Percentiles rank a stretch among this genome's conserved stretches.
phyloP scores from a whole-genome alignment of 2,113 vertebrate species.

The Mastomys natalensis region DNA sequence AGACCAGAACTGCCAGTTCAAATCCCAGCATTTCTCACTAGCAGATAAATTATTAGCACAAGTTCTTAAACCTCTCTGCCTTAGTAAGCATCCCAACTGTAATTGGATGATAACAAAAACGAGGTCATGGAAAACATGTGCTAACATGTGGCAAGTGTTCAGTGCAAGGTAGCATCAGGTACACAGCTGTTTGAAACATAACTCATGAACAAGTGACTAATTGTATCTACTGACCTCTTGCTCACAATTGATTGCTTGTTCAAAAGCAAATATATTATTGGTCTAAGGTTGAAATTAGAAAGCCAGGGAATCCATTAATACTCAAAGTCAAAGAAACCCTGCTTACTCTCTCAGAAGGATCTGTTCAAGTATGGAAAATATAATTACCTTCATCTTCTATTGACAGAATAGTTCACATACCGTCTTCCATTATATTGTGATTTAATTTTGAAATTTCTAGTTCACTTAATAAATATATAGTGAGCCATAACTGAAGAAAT shows the following conservation, averaged over 20 bases:
- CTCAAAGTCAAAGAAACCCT: conserved; percentile 32
- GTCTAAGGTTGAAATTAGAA: neutral
- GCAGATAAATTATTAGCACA: neutral
- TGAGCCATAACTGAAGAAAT: conserved; percentile 33
- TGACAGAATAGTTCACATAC: neutral
- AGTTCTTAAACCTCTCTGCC: neutral
- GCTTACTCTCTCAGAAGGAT: neutral
- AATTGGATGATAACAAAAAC: neutral
- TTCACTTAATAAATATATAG: conserved; percentile 41
- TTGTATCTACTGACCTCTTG: neutral
- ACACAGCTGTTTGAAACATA: neutral
- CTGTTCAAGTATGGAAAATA: neutral
- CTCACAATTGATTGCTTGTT: neutral
- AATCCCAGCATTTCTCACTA: neutral
- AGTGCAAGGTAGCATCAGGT: neutral
- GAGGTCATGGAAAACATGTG: neutral
- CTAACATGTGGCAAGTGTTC: neutral
- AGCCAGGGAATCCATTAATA: neutral
- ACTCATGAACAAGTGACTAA: neutral
- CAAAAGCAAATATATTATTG: neutral
- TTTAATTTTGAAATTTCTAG: conserved; percentile 39
- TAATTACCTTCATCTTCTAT: neutral
- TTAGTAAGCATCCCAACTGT: neutral
- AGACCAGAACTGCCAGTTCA: neutral
- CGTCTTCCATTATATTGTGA: neutral